Conservation (phyloP, 2,888 invertebrate species). For the Drosophila yooni region DNA sequence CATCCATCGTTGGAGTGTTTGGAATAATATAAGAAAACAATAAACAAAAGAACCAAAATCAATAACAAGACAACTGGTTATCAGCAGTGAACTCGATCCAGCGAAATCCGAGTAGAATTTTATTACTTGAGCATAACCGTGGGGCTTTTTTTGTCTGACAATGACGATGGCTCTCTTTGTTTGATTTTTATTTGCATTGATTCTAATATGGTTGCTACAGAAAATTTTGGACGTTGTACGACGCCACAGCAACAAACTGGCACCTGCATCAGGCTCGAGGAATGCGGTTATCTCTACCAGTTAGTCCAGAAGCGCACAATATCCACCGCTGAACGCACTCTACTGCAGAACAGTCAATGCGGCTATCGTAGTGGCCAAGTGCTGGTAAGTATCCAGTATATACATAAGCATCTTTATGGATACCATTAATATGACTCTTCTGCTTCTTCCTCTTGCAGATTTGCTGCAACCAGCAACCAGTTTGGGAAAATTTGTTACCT, state of each 20-base stretch:
- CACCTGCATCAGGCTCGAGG: constrained; percentile 64
- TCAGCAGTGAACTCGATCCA: constrained; percentile 68
- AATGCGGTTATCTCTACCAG: constrained; percentile 69
- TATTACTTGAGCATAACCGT: constrained; percentile 23
- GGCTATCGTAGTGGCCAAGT: constrained; percentile 86
- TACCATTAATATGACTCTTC: not conserved
- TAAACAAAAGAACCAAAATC: constrained; percentile 18
- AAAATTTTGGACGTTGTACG: constrained; percentile 70
- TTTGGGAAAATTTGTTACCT: constrained; percentile 61
- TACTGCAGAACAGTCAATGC: constrained; percentile 88
- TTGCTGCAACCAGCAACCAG: constrained; percentile 49
- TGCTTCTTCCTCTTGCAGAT: constrained; percentile 36
- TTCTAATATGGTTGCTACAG: constrained; percentile 32
- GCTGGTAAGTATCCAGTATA: constrained; percentile 41
- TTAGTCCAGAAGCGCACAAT: constrained; percentile 54
- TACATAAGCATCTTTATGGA: not conserved
- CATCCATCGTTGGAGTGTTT: not conserved
- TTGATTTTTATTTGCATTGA: not conserved
- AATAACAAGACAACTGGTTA: constrained; percentile 54
- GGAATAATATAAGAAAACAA: constrained; percentile 16
- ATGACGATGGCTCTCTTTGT: not conserved
- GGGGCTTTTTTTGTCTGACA: constrained; percentile 20
- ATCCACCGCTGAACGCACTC: constrained; percentile 62
- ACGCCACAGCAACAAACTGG: constrained; percentile 72
- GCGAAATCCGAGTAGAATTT: constrained; percentile 22